These are phyloP conservation scores for Agrotis clavis DNA, from an alignment of 2,888 invertebrate species.

Conservation along the genomic window DNA sequence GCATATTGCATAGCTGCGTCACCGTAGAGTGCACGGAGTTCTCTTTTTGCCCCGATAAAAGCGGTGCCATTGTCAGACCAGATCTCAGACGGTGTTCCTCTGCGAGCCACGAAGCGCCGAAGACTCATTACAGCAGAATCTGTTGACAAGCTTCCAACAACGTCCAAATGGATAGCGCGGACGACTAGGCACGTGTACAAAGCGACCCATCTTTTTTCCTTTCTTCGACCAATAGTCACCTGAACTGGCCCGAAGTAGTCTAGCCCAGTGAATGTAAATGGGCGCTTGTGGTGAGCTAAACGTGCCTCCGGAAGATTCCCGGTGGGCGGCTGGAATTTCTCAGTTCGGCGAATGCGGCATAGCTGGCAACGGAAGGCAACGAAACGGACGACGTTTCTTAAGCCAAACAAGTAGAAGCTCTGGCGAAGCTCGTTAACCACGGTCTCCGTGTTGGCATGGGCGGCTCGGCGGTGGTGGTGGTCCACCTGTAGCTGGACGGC, in stretches of 20 bases:
- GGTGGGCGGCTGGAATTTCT: too few relatives aligned
- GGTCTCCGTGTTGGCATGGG: too few relatives aligned
- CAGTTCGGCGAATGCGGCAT: too few relatives aligned
- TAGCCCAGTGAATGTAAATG: neutral
- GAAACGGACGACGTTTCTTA: neutral
- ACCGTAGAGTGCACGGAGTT: neutral
- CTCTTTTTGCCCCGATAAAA: neutral
- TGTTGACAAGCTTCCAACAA: neutral
- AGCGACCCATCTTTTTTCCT: neutral
- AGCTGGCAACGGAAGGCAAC: too few relatives aligned
- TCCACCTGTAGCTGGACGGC: too few relatives aligned
- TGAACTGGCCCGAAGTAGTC: neutral
- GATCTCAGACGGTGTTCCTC: neutral
- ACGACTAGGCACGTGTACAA: conserved; percentile 1
- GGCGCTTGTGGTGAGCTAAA: neutral
- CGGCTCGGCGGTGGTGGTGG: too few relatives aligned
- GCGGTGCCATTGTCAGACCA: conserved; percentile 2
- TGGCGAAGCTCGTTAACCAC: neutral
- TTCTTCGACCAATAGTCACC: neutral
- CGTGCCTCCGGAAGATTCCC: neutral
- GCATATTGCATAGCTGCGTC: neutral
- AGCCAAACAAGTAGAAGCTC: neutral
- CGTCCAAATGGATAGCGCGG: neutral
- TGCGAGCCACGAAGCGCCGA: neutral
- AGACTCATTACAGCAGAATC: neutral